These are phyloP conservation scores for Ceriagrion tenellum DNA, from an alignment of 2,888 invertebrate species.

Conservation along the genomic window DNA sequence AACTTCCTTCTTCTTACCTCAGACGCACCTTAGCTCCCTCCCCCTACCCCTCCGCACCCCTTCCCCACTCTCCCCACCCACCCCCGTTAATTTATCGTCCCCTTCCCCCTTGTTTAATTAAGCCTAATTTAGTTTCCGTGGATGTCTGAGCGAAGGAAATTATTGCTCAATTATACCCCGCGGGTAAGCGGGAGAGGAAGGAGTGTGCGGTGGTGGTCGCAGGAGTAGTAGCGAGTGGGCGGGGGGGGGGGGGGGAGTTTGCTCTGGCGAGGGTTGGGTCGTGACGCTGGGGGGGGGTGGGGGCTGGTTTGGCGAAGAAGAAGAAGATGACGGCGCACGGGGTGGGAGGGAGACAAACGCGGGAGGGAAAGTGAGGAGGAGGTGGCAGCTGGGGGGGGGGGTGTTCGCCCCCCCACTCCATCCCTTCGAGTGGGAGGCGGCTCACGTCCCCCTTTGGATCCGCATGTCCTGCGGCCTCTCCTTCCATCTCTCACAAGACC, in stretches of 20 bases:
- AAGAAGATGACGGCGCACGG: constrained; percentile 56
- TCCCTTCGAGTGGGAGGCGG: not conserved
- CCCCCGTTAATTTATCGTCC: constrained; percentile 63
- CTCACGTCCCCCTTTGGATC: constrained; percentile 4
- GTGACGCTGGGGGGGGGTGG: not conserved
- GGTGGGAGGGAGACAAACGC: not conserved
- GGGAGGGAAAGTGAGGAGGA: not conserved
- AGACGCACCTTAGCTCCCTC: constrained; percentile 38
- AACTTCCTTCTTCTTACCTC: not conserved
- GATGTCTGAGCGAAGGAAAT: constrained; percentile 66
- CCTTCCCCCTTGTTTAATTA: constrained; percentile 67
- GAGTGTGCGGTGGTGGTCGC: not conserved
- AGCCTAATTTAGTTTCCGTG: constrained; percentile 67
- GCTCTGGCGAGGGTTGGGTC: not conserved
- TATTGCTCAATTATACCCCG: constrained; percentile 67
- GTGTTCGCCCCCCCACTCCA: not conserved
- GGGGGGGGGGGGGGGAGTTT: not conserved
- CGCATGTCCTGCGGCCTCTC: constrained; percentile 64
- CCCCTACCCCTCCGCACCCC: not conserved
- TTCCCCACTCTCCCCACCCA: not conserved
- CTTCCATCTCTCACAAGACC: not conserved
- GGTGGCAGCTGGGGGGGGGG: not conserved
- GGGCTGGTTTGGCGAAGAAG: constrained; percentile 4
- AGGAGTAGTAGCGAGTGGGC: not conserved
- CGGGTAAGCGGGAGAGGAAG: constrained; percentile 33